These are phyloP conservation scores for Palythoa grandis DNA, from an alignment of 92 coral and sea anemone species.

Conservation along the genomic window DNA sequence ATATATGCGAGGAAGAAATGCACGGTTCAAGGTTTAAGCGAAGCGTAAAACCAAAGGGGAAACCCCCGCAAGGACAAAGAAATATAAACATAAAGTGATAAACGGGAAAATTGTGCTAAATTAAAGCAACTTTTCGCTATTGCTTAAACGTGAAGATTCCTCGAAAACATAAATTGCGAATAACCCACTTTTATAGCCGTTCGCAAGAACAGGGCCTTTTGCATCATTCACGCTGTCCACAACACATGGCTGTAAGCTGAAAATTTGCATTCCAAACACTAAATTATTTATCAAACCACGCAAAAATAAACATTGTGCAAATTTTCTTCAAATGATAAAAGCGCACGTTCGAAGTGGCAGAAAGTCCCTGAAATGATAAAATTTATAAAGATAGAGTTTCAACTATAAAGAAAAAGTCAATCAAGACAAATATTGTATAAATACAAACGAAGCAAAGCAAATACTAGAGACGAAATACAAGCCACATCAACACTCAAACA, in stretches of 20 bases:
- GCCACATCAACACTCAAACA: constrained; percentile 44
- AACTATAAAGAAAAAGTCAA: not conserved
- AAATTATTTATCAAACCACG: constrained; percentile 61
- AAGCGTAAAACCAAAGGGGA: too few relatives aligned
- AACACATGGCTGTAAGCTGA: constrained; percentile 67
- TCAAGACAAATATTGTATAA: not conserved
- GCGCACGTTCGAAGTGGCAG: not conserved
- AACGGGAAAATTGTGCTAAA: not conserved
- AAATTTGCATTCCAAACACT: constrained; percentile 46
- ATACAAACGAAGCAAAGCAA: not conserved
- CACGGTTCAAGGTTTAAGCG: too few relatives aligned
- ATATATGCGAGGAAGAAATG: too few relatives aligned
- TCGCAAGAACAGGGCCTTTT: constrained; percentile 11
- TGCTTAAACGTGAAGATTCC: not conserved
- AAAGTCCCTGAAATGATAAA: constrained; percentile 4
- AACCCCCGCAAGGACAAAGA: too few relatives aligned
- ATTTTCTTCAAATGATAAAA: constrained; percentile 44
- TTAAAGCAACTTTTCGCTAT: too few relatives aligned
- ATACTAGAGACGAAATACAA: not conserved
- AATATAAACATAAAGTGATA: not conserved
- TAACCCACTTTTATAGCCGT: constrained; percentile 6
- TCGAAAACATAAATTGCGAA: not conserved
- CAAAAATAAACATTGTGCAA: constrained; percentile 57
- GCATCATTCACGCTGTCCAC: constrained; percentile 3
- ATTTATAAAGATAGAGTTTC: not conserved